These are phyloP conservation scores for Drosophila anceps DNA, from an alignment of 2,888 invertebrate species.

Conservation along the genomic window DNA sequence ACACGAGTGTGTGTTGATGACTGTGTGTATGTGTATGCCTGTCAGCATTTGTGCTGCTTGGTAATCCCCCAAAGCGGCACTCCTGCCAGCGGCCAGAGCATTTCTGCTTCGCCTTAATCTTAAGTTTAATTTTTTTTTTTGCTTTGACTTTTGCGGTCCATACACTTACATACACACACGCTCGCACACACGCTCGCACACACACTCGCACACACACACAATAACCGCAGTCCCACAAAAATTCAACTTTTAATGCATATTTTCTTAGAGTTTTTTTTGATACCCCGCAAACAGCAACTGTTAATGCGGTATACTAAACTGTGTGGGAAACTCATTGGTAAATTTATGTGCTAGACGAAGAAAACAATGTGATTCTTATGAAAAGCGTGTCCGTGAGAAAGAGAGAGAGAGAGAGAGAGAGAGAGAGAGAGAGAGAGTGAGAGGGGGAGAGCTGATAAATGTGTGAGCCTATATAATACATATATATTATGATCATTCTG, in stretches of 20 bases:
- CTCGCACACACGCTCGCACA: conserved; percentile 12
- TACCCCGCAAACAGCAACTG: not conserved
- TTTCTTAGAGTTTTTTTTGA: conserved; percentile 41
- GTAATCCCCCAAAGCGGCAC: conserved; percentile 63
- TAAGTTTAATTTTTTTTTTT: conserved; percentile 69
- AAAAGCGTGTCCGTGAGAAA: too few relatives aligned
- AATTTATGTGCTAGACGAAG: not conserved
- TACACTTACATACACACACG: conserved; percentile 15
- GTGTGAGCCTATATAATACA: too few relatives aligned
- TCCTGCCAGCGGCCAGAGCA: conserved; percentile 41
- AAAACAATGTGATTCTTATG: too few relatives aligned
- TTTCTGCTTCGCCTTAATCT: conserved; percentile 70
- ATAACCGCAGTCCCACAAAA: conserved; percentile 9
- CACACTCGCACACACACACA: not conserved
- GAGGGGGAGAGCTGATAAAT: too few relatives aligned
- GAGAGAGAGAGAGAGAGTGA: too few relatives aligned
- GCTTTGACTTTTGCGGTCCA: conserved; percentile 68
- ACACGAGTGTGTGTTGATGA: conserved; percentile 63
- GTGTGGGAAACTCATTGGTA: not conserved
- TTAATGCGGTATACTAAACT: not conserved
- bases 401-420: too few relatives aligned
- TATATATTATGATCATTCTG: too few relatives aligned
- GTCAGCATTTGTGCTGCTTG: conserved; percentile 41
- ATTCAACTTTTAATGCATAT: conserved; percentile 62
- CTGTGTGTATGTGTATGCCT: conserved; percentile 16